These are phyloP conservation scores for Pachycephus smyrnensis DNA, from an alignment of 2,888 invertebrate species.

Conservation along the genomic window DNA sequence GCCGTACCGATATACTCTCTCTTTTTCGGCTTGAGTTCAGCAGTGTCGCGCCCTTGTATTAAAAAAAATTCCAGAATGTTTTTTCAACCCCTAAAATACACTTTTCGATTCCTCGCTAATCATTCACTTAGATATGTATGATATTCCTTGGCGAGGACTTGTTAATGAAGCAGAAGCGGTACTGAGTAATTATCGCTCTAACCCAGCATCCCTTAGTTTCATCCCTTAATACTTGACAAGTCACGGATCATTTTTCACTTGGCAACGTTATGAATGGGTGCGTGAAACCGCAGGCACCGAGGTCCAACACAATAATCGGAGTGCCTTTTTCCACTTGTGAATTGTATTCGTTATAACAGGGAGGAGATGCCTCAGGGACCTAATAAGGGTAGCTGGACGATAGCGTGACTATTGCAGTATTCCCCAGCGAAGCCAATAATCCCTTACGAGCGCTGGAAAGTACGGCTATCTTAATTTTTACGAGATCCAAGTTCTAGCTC, in stretches of 20 bases:
- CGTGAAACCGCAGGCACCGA: background rate
- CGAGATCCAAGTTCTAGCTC: background rate
- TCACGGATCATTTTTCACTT: background rate
- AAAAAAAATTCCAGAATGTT: background rate
- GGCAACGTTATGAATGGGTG: background rate
- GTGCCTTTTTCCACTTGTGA: background rate
- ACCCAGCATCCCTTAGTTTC: background rate
- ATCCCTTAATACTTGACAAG: background rate
- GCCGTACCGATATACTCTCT: background rate
- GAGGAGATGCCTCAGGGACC: background rate
- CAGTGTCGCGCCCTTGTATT: background rate
- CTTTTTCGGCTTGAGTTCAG: background rate
- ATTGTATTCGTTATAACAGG: background rate
- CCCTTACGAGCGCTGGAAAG: background rate
- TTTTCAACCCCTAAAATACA: background rate
- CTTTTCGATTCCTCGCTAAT: background rate
- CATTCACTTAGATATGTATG: background rate
- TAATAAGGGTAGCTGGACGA: background rate
- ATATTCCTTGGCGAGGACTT: background rate
- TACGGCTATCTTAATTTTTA: background rate
- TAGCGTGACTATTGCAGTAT: background rate
- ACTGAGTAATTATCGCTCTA: background rate
- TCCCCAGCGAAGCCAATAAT: background rate
- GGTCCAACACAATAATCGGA: background rate
- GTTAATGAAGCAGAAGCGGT: background rate